These are phyloP conservation scores for Gymnosoma rotundatum DNA, from an alignment of 2,888 invertebrate species.

Conservation along the genomic window DNA sequence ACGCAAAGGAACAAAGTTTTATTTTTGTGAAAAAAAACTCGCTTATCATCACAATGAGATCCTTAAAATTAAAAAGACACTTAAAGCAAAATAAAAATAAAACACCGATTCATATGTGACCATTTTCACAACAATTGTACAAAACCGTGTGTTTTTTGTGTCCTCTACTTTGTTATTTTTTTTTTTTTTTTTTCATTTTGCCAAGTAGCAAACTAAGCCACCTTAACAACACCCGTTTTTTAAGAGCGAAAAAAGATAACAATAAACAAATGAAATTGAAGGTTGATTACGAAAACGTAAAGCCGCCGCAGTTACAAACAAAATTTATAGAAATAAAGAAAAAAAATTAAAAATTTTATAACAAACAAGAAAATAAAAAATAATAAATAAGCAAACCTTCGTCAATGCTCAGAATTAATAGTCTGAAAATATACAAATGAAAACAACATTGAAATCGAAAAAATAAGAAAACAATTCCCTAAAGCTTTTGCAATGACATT, in stretches of 20 bases:
- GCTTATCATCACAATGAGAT: conserved; percentile 44
- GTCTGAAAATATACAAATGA: conserved; percentile 34
- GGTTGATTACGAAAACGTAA: conserved; percentile 53
- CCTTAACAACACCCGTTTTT: conserved; percentile 63
- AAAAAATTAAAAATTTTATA: conserved; percentile 21
- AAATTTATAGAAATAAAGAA: conserved; percentile 14
- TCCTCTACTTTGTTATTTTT: conserved; percentile 11
- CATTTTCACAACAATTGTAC: conserved; percentile 56
- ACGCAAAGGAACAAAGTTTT: conserved; percentile 6
- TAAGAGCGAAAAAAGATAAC: conserved; percentile 24
- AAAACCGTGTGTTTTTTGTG: conserved; percentile 42
- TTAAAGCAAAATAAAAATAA: conserved; percentile 15
- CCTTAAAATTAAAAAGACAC: not conserved
- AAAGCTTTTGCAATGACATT: conserved; percentile 67
- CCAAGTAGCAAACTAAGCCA: conserved; percentile 60
- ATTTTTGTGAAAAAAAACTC: conserved; percentile 29
- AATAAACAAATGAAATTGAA: conserved; percentile 69
- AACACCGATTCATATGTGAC: conserved; percentile 52
- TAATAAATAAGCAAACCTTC: not conserved
- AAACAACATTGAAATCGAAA: conserved; percentile 65
- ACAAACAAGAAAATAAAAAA: conserved; percentile 10
- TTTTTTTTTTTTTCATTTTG: conserved; percentile 54
- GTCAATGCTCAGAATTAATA: conserved; percentile 44
- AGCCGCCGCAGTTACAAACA: conserved; percentile 40
- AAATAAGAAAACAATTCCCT: conserved; percentile 64